These are phyloP conservation scores for Mayetiola destructor DNA, from an alignment of 2,888 invertebrate species.

Conservation along the genomic window DNA sequence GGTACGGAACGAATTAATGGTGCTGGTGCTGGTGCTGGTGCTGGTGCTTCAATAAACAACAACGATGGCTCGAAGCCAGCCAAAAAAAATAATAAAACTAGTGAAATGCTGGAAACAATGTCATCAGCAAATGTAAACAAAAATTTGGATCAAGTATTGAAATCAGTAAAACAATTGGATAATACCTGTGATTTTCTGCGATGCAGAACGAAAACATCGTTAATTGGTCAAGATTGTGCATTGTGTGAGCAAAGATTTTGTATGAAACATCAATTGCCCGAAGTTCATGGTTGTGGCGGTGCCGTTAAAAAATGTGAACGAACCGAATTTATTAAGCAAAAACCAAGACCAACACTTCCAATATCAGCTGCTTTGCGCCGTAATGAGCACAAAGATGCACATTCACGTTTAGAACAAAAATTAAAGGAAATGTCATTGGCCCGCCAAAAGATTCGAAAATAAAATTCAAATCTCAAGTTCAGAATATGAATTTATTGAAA, in stretches of 20 bases:
- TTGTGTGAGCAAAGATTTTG: slow-evolving; percentile 47
- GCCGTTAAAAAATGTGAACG: slow-evolving; percentile 42
- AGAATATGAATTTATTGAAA: too few relatives aligned
- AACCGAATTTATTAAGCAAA: slow-evolving; percentile 38
- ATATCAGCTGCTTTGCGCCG: slow-evolving; percentile 30
- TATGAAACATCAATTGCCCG: slow-evolving; percentile 47
- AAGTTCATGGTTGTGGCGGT: slow-evolving; percentile 54
- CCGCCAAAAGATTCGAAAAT: slow-evolving; percentile 36
- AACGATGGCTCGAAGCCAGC: background rate
- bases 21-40: too few relatives aligned
- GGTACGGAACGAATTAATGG: too few relatives aligned
- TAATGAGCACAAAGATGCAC: slow-evolving; percentile 39
- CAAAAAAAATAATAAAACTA: slow-evolving; percentile 9
- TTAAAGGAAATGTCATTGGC: slow-evolving; percentile 42
- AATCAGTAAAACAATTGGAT: slow-evolving; percentile 44
- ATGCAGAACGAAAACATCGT: slow-evolving; percentile 38
- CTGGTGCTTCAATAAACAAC: too few relatives aligned
- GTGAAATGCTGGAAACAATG: slow-evolving; percentile 27
- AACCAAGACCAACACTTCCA: slow-evolving; percentile 35
- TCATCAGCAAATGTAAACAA: slow-evolving; percentile 28
- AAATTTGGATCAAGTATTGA: slow-evolving; percentile 41
- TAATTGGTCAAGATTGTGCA: slow-evolving; percentile 32
- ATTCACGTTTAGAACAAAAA: slow-evolving; percentile 44
- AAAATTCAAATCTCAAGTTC: too few relatives aligned
- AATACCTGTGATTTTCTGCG: slow-evolving; percentile 39